phyloP scores from a whole-genome alignment of 2,888 invertebrate species.

The Dendrolimus pini region DNA sequence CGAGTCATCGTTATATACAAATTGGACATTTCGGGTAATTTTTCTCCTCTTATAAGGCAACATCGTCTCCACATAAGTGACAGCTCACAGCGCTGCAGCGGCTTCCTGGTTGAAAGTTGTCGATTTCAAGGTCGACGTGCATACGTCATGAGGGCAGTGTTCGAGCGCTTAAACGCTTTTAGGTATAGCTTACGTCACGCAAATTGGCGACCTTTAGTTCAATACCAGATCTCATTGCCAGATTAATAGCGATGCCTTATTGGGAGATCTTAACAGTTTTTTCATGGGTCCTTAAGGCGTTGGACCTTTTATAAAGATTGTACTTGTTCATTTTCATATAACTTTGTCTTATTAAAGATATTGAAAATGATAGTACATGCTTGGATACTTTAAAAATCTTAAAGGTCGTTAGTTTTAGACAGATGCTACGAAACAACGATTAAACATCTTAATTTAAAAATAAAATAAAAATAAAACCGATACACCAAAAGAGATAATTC shows the following conservation, averaged over 20 bases:
- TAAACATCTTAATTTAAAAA: too few relatives aligned
- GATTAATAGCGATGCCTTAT: slow-evolving; percentile 9
- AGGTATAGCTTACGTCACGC: slow-evolving; percentile 32
- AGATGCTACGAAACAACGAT: too few relatives aligned
- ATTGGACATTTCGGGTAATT: too few relatives aligned
- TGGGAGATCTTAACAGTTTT: slow-evolving; percentile 8
- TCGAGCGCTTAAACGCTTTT: slow-evolving; percentile 19
- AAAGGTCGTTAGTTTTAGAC: too few relatives aligned
- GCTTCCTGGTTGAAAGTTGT: slow-evolving; percentile 69
- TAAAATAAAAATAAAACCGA: too few relatives aligned
- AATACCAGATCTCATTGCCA: slow-evolving; percentile 13
- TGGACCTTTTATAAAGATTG: too few relatives aligned
- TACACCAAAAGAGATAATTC: too few relatives aligned
- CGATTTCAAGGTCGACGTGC: slow-evolving; percentile 44
- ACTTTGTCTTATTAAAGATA: too few relatives aligned
- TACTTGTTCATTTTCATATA: too few relatives aligned
- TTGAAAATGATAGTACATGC: too few relatives aligned
- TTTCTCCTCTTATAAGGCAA: neutral
- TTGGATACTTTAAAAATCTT: too few relatives aligned
- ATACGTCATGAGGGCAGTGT: slow-evolving; percentile 42
- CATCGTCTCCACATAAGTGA: slow-evolving; percentile 17
- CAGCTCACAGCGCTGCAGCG: slow-evolving; percentile 17
- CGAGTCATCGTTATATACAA: too few relatives aligned
- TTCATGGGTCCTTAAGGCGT: neutral
- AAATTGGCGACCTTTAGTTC: slow-evolving; percentile 1